A percentile compares a stretch with the other conserved stretches of the same genome.
Conservation (phyloP, 2,888 invertebrate species). For the Parnassius orleans region DNA sequence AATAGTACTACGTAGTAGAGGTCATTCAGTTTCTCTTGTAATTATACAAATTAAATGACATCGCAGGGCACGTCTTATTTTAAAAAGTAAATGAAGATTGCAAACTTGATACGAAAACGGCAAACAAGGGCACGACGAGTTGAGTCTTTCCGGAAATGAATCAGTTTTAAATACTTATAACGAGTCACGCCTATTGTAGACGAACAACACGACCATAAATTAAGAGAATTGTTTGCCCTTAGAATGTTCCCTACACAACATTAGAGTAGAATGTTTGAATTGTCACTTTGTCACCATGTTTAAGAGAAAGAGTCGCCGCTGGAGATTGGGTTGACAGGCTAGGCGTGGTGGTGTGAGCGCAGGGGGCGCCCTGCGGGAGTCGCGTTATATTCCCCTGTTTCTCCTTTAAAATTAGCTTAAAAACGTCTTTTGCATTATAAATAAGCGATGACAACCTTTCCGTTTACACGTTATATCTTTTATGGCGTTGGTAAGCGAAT, state of each 20-base stretch:
- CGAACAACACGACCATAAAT: conserved; percentile 70
- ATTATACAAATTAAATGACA: background rate
- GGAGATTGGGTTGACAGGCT: conserved; percentile 48
- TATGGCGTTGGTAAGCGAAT: background rate
- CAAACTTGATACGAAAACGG: background rate
- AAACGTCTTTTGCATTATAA: conserved; percentile 32
- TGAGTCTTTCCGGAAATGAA: conserved; percentile 63
- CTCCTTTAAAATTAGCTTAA: conserved; percentile 34
- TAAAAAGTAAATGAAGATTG: background rate
- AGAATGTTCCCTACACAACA: conserved; percentile 73
- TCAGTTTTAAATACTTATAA: conserved; percentile 64
- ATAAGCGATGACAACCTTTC: conserved; percentile 35
- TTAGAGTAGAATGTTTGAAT: conserved; percentile 74
- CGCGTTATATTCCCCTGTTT: conserved; percentile 31
- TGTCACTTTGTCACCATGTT: conserved; percentile 70
- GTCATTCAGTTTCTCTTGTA: background rate
- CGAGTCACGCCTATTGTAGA: conserved; percentile 58
- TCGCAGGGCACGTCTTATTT: background rate
- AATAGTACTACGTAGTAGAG: no score
- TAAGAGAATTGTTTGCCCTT: conserved; percentile 64
- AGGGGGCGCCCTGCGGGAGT: conserved; percentile 43
- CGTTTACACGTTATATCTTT: conserved; percentile 16
- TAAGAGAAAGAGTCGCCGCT: conserved; percentile 49
- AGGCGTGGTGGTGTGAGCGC: conserved; percentile 41
- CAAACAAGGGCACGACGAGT: background rate